These are phyloP conservation scores for Spodoptera picta DNA, from an alignment of 2,888 invertebrate genomes.

Conservation along the genomic window DNA sequence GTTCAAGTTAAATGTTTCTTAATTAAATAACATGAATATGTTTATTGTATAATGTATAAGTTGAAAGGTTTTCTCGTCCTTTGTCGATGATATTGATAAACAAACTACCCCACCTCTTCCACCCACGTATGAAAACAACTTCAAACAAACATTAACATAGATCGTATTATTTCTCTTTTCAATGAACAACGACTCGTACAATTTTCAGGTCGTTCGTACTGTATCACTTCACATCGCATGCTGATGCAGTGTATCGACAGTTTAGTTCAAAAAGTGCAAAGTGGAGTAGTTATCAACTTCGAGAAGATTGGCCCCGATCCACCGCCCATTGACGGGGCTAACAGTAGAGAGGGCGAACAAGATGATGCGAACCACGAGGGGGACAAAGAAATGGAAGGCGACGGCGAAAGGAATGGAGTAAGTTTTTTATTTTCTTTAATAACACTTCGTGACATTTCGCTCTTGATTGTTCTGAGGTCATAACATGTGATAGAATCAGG, in stretches of 20 bases:
- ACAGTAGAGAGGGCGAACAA: conserved; percentile 83
- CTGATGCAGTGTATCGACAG: conserved; percentile 99
- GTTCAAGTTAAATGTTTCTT: too few species aligned
- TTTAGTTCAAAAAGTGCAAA: conserved; percentile 98
- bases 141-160: too few species aligned
- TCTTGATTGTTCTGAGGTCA: too few species aligned
- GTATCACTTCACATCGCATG: conserved; percentile 97
- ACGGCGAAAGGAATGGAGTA: conserved; percentile 87
- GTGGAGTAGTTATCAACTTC: conserved; percentile 99
- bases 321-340: conserved; percentile 89
- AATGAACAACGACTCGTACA: not conserved
- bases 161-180: not conserved
- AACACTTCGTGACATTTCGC: not conserved
- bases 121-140: too few species aligned
- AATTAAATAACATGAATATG: too few species aligned
- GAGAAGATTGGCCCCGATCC: conserved; percentile 98
- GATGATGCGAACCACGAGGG: conserved; percentile 80
- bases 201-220: conserved; percentile 95
- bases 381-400: conserved; percentile 83
- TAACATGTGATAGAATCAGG: not conserved
- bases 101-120: too few species aligned
- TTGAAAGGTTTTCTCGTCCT: too few species aligned
- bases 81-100: too few species aligned
- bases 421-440: conserved; percentile 35
- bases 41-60: too few species aligned